phyloP scores from a whole-genome alignment of 2,797 vertebrate species.

The Esox lucius region DNA sequence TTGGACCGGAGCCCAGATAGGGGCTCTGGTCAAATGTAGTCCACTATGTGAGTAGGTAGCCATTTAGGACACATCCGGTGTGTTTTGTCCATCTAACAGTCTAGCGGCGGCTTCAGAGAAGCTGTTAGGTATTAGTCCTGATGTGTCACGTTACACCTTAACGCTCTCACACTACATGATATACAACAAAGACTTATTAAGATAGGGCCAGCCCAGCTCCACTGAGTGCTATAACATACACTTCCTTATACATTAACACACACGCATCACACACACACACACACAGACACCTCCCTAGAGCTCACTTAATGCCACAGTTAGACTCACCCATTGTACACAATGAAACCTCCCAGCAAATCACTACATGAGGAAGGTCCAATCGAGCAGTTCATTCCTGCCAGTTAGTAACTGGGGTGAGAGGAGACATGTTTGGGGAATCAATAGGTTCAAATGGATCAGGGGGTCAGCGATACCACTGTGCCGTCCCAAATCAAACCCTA shows the following conservation, averaged over 20 bases:
- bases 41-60: not conserved
- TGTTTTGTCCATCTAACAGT: constrained; percentile 42
- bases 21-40: not conserved
- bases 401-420: too few relatives aligned
- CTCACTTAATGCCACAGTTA: too few relatives aligned
- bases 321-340: too few relatives aligned
- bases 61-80: not conserved
- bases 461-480: too few relatives aligned
- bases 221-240: constrained; percentile 55
- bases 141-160: constrained; percentile 64
- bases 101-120: constrained; percentile 49
- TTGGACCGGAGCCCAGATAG: not conserved
- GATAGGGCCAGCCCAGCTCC: constrained; percentile 75
- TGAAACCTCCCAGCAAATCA: too few relatives aligned
- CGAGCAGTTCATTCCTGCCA: too few relatives aligned
- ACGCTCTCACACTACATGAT: constrained; percentile 75
- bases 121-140: constrained; percentile 64
- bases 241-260: constrained; percentile 16
- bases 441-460: too few relatives aligned
- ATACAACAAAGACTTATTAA: constrained; percentile 74
- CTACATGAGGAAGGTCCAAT: too few relatives aligned
- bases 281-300: not conserved
- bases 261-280: not conserved
- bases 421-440: too few relatives aligned
- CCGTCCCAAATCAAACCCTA: too few relatives aligned